Evolutionary conservation across 1,140 invertebrate species (phyloP).

Genomic region (Drosophila melanica): DNA sequence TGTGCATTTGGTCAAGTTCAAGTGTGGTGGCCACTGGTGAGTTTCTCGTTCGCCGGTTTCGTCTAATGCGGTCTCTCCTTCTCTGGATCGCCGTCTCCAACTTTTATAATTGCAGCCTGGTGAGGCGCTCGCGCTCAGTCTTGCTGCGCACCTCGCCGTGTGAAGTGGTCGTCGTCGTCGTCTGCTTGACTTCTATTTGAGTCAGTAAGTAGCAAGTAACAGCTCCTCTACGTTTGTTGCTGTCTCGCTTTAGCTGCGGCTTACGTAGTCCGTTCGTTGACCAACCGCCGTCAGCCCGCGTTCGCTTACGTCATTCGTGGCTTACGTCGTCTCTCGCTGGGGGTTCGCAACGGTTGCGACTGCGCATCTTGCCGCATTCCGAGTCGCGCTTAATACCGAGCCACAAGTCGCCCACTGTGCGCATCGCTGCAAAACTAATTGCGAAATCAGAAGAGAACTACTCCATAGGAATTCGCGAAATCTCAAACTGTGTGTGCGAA

Average conservation of each 20-base stretch:
- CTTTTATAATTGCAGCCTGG: conserved; percentile 62
- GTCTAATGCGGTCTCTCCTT: conserved; percentile 27
- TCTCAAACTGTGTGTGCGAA: conserved; percentile 8
- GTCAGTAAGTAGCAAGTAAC: conserved; percentile 48
- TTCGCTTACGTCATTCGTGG: conserved; percentile 57
- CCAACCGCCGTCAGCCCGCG: conserved; percentile 37
- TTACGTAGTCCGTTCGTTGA: conserved; percentile 74
- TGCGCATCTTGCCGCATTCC: conserved; percentile 76
- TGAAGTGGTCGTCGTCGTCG: conserved; percentile 60
- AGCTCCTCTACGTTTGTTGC: conserved; percentile 2
- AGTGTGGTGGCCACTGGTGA: conserved; percentile 64
- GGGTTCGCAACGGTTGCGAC: conserved; percentile 55
- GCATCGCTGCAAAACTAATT: conserved; percentile 42
- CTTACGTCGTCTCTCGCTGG: conserved; percentile 60
- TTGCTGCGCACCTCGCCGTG: conserved; percentile 79
- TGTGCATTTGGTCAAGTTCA: conserved; percentile 83
- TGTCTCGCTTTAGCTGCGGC: conserved; percentile 40
- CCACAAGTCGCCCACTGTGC: conserved; percentile 64
- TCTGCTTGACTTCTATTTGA: conserved; percentile 24
- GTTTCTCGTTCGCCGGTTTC: conserved; percentile 50
- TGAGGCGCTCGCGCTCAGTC: conserved; percentile 69
- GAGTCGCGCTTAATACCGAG: conserved; percentile 76
- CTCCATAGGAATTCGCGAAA: conserved; percentile 16
- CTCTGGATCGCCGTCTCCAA: conserved; percentile 9
- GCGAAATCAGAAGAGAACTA: conserved; percentile 25